These are phyloP conservation scores for Hippocampus guttulatus DNA, from an alignment of 2,113 vertebrate species.

Conservation along the genomic window DNA sequence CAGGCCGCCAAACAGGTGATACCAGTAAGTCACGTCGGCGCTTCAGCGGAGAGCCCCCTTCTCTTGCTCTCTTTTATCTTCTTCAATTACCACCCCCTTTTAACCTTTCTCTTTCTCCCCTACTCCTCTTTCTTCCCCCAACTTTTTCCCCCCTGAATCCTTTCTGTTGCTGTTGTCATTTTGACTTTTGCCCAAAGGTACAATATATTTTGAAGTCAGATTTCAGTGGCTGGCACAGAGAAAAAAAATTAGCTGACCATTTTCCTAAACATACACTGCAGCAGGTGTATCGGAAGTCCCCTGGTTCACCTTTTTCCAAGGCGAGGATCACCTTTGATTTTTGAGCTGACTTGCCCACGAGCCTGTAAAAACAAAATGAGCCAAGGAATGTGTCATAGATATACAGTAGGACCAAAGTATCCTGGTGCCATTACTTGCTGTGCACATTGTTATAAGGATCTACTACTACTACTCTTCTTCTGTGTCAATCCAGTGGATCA, in stretches of 20 bases:
- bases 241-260: slow-evolving; percentile 40
- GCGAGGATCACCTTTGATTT: slow-evolving; percentile 42
- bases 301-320: slow-evolving; percentile 29
- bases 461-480: slow-evolving; percentile 3
- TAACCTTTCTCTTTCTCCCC: background rate
- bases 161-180: slow-evolving; percentile 8
- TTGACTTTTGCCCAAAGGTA: slow-evolving; percentile 9
- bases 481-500: slow-evolving; percentile 24
- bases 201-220: slow-evolving; percentile 10
- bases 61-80: slow-evolving; percentile 19
- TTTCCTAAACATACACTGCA: slow-evolving; percentile 53
- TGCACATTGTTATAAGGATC: slow-evolving; percentile 1
- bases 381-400: slow-evolving; percentile 27
- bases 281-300: slow-evolving; percentile 57
- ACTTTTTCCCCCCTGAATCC: slow-evolving; percentile 1
- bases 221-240: slow-evolving; percentile 48
- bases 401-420: slow-evolving; percentile 4
- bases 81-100: slow-evolving; percentile 17
- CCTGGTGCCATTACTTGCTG: slow-evolving; percentile 10
- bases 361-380: slow-evolving; percentile 18
- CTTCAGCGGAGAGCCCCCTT: slow-evolving; percentile 28
- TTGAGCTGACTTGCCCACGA: slow-evolving; percentile 33
- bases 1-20: slow-evolving; percentile 55
- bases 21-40: slow-evolving; percentile 42
- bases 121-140: background rate